Base-by-base conservation (phyloP, 2,113 vertebrate species). In the Hypanus sabinus region DNA sequence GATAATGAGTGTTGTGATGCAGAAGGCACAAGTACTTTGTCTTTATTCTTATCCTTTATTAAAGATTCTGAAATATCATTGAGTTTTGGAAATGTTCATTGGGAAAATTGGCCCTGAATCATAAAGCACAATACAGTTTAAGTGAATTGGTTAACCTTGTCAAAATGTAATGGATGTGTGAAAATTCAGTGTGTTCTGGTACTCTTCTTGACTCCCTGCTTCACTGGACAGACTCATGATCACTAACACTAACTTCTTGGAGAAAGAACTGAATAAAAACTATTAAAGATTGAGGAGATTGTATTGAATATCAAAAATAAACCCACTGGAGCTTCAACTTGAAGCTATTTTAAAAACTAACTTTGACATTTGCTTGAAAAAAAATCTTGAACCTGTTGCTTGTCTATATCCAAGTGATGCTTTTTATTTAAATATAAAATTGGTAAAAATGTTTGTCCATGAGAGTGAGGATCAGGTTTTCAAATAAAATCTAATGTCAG, bases 401-500 rank as follows among this genome's bases (percentile, higher is more conserved):
- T 20, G 4, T 70, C 65, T 38, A 73, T 75, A 46, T 18, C 91
- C 55, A n/a, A 73, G 27, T 36, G 73, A 93, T 73, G 68, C 70
- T 93, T 93, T 46, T 93, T 93, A 33, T 93, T 93, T 18, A 46
- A 62, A 93, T 73, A 27, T 93, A 73, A 93, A 70, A 46, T 93
- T 93, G 91, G 91, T 91, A 36, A 93, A 88, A 93, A 73, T 93
- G 70, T 75, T 73, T 75, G 36, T 93, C 22, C 55, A 73, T 55
- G 38, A 93, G 36, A 93, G 91, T 75, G 71, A 46, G 68, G 91
- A 55, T 93, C 91, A 93, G 90, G 91, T 93, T 93, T 75, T 93
- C 70, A 93, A 93, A 93, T 93, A 93, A 93, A 55, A 93, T 93
- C 91, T 73, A 75, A 46, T 93, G 71, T 93, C 91, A 93, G 70